Conservation (phyloP, 2,888 invertebrate genomes). For the Rhodophaea formosa region DNA sequence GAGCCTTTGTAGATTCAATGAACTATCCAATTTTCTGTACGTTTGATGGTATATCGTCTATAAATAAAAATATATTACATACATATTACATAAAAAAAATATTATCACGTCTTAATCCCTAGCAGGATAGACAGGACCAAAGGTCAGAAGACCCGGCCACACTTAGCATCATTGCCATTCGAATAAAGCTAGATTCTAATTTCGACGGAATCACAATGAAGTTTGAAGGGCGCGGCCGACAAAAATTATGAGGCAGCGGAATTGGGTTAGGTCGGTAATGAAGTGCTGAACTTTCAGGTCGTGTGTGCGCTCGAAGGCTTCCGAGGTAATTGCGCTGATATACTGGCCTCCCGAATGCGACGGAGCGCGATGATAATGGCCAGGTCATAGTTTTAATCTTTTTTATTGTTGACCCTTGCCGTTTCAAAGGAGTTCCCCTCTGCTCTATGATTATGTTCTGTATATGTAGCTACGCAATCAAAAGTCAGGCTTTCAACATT, state of each 20-base stretch:
- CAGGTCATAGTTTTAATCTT: slow-evolving; percentile 71
- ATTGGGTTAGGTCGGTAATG: slow-evolving; percentile 69
- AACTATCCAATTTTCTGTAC: too few relatives aligned
- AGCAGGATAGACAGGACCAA: too few relatives aligned
- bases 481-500: too few relatives aligned
- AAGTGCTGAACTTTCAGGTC: slow-evolving; percentile 74
- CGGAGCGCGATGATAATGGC: slow-evolving; percentile 55
- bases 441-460: too few relatives aligned
- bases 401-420: slow-evolving; percentile 69
- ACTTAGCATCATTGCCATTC: too few relatives aligned
- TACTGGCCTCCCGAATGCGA: slow-evolving; percentile 51
- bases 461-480: too few relatives aligned
- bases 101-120: too few relatives aligned
- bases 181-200: slow-evolving; percentile 72
- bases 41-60: too few relatives aligned
- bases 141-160: too few relatives aligned
- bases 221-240: slow-evolving; percentile 43
- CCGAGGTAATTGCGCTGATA: slow-evolving; percentile 62
- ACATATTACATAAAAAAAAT: too few relatives aligned
- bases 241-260: slow-evolving; percentile 51
- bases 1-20: too few relatives aligned
- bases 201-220: slow-evolving; percentile 46
- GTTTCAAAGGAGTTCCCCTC: slow-evolving; percentile 47
- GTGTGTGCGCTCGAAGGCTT: slow-evolving; percentile 51
- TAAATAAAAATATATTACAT: too few relatives aligned